These are phyloP conservation scores for Melanerpes aurifrons DNA, from an alignment of 2,113 vertebrate genomes.

Conservation along the genomic window DNA sequence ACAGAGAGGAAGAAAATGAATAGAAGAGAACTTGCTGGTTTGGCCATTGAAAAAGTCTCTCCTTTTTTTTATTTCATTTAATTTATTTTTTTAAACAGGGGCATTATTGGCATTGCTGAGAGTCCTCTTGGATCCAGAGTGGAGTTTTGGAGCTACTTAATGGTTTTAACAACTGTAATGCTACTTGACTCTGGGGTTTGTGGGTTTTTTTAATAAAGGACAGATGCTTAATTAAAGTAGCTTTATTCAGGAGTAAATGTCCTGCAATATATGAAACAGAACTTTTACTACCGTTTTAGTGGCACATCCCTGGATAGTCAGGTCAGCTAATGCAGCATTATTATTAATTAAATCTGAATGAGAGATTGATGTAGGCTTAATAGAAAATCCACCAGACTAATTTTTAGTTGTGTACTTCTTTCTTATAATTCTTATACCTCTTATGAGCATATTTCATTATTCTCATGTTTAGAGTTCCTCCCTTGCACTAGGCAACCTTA, in stretches of 20 bases:
- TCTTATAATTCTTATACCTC: not conserved
- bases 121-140: not conserved
- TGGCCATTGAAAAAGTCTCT: not conserved
- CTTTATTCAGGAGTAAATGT: not conserved
- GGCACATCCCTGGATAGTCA: fast-evolving
- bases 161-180: not conserved
- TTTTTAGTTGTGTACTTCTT: not conserved
- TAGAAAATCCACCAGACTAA: not conserved
- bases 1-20: not conserved
- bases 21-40: not conserved
- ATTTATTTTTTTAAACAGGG: not conserved
- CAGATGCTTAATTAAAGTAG: not conserved
- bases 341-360: not conserved
- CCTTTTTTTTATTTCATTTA: too few relatives aligned
- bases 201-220: not conserved
- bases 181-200: not conserved
- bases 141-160: not conserved
- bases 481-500: not conserved
- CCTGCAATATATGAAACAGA: not conserved
- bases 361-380: not conserved
- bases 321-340: not conserved
- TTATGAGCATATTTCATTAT: not conserved
- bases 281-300: not conserved
- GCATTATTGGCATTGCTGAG: not conserved
- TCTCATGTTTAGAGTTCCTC: not conserved